Evolutionary conservation across 2,113 vertebrate species (phyloP), one percentile per base, ranked within the genome.

Genomic region (Tapirus terrestris): DNA sequence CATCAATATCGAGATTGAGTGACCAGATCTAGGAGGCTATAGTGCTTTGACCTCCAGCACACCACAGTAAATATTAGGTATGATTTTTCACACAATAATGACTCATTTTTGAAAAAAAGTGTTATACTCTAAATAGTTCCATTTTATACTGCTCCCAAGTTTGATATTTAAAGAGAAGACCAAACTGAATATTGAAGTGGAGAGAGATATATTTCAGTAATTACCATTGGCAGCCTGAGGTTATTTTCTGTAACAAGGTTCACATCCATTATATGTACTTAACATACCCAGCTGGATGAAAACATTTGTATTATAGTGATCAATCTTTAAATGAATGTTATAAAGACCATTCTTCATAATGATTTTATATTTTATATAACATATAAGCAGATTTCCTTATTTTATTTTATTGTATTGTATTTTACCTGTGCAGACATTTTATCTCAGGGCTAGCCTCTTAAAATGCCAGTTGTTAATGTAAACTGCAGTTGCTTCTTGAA

Each of bases 331-430:
- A 16, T 39, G 33, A 93, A 61, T 82, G 2, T 39, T 86, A 68
- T 45, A 8, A 85, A 96, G 21, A 63, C 5, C 51, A n/a, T 67
- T 94, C n/a, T n/a, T 56, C 43, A 12, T 36, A 51, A 70, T 51
- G 20, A 12, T 51, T 94, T 92, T 79, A 51, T 48, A 77, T 68
- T 82, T 92, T n/a, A 56, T 92, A n/a, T 18, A 89, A 92, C 56
- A 56, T 17, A 39, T 36, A 88, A 80, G 18, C 5, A 51, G 45
- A 45, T 95, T 94, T 93, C 16, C 29, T 84, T 83, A 65, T 80
- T 93, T 93, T 61, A 48, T 79, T 91, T 53, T 63, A 25, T 48
- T 63, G 16, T 10, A 18, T n/a, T 45, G 45, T 91, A 13, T 65
- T 91, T 96, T 84, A 25, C 23, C 45, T 77, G 20, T 60, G 21